A percentile compares a stretch with the other conserved stretches of the same genome.
These are phyloP conservation scores for Diuraphis noxia DNA, from an alignment of 1,140 invertebrate species.

Conservation along the genomic window DNA sequence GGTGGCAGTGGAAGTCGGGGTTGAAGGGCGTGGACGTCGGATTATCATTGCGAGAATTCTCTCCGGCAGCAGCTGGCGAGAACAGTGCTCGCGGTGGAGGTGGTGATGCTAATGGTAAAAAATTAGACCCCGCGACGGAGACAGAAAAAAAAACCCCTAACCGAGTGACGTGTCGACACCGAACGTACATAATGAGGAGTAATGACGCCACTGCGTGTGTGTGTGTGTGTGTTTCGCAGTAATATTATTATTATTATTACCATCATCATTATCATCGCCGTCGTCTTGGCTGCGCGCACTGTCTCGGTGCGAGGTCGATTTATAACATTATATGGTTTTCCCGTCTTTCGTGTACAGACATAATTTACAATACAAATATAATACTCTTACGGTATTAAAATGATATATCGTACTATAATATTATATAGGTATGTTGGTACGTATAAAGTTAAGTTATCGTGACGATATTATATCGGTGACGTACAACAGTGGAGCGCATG, in stretches of 20 bases:
- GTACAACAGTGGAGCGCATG: not conserved
- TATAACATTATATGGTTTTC: not conserved
- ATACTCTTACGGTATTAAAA: not conserved
- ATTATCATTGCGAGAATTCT: not conserved
- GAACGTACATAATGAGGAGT: constrained; percentile 21
- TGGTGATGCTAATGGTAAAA: constrained; percentile 13
- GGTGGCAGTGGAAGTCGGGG: not conserved
- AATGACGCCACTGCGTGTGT: not conserved
- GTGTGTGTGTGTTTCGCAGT: not conserved
- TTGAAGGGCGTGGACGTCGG: not conserved
- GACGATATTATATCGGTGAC: not conserved
- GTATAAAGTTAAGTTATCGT: not conserved
- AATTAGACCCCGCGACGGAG: not conserved
- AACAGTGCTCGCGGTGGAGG: not conserved
- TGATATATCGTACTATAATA: not conserved
- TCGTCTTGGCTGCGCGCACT: not conserved
- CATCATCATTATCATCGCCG: not conserved
- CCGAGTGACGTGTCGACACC: constrained; percentile 9
- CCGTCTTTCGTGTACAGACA: not conserved
- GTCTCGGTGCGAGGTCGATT: not conserved
- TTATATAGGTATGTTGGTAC: too few relatives aligned
- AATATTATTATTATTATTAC: not conserved
- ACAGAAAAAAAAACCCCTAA: not conserved
- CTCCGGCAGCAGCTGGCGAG: not conserved
- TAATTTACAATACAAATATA: not conserved